phyloP scores from a whole-genome alignment of 1,140 invertebrate genomes.

The Cydia fagiglandana region DNA sequence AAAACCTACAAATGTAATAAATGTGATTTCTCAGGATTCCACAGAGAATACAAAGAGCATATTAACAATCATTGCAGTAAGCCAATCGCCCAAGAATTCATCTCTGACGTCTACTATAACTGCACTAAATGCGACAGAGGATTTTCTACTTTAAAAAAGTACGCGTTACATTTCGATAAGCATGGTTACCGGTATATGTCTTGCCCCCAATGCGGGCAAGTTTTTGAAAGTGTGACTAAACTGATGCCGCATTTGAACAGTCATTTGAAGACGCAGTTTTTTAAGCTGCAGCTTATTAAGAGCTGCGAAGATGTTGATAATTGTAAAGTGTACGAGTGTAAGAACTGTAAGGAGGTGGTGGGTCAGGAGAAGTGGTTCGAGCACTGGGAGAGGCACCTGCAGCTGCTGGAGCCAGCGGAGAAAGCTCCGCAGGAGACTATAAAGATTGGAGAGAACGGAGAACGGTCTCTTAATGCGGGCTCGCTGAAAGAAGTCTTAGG shows the following conservation, averaged over 20 bases:
- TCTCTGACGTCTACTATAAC: neutral
- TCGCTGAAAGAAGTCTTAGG: neutral
- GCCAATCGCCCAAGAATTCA: neutral
- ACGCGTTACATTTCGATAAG: neutral
- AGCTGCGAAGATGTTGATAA: neutral
- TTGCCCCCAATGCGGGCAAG: conserved; percentile 24
- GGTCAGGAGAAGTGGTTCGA: neutral
- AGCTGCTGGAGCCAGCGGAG: neutral
- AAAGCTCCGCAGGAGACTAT: neutral
- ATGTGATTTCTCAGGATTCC: neutral
- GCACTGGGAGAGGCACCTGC: conserved; percentile 41
- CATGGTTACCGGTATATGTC: neutral
- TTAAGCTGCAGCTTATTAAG: conserved; percentile 1
- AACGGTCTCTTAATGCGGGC: neutral
- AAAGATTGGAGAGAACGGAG: neutral
- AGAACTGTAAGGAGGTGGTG: conserved; percentile 25
- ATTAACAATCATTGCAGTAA: neutral
- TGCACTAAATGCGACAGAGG: neutral
- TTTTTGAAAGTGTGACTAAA: neutral
- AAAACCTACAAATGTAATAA: conserved; percentile 22
- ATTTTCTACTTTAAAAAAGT: neutral
- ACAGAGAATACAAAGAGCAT: conserved; percentile 16
- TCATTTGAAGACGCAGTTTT: conserved; percentile 33
- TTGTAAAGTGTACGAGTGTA: conserved; percentile 34
- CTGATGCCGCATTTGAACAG: neutral